Evolutionary conservation across 2,797 vertebrate species (phyloP), one percentile per base, ranked within the genome.

Genomic region (Rhinella marina): DNA sequence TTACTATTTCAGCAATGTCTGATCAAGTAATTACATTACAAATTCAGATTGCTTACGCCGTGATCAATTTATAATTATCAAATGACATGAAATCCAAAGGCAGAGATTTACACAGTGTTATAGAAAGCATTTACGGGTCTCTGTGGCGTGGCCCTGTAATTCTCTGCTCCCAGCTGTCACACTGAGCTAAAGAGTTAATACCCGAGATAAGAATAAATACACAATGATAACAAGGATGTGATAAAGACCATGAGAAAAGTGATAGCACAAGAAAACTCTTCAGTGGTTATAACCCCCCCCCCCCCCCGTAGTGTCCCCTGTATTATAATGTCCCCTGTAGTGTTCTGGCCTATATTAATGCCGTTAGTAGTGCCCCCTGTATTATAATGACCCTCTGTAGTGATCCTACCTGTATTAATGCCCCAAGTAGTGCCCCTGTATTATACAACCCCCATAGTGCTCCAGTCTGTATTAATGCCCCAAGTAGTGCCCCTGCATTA

Each of bases 51-150:
- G 62, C 75, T 68, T 86, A 48, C 41, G 32, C 62, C 52, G 32
- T 89, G 85, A 87, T 89, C 88, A 89, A 89, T 89, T 72, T 73
- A 87, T 84, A 89, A 89, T 89, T 89, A 89, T 87, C 81, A 89
- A 87, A 86, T 64, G 85, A 86, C 70, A 82, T 77, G 54, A 61
- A 82, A 88, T 62, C 62, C 54, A 62, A 75, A 75, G 64, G 54
- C 82, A 75, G 41, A 85, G 76, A 72, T 88, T 81, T 80, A 79
- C 41, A 52, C 48, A 19, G 32, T 62, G 29, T 54, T 88, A 88
- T 85, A 85, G 81, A 85, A 78, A 19, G 54, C 25, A 27, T 64
- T 85, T 81, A 78, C 68, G 54, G 76, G 87, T 72, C 64, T 50
- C 83, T 27, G 7, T 64, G 79, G 73, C 17, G 29, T 16, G 29